Base-by-base conservation (phyloP, 2,113 vertebrate species). In the Glaucomys volans region DNA sequence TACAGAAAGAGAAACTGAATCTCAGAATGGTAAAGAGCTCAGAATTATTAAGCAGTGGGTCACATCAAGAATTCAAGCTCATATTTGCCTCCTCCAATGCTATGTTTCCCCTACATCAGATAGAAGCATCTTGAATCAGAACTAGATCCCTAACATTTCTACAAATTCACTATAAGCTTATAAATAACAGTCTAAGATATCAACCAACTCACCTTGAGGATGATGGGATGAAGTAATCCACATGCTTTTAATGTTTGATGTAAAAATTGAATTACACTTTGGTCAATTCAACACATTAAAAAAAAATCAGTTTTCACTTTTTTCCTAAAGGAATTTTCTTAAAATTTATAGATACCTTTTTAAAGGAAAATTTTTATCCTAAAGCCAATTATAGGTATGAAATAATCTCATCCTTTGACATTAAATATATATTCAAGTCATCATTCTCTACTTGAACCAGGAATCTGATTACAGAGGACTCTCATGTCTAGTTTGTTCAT, bases 101-200 rank as follows among this genome's bases (percentile, higher is more conserved):
- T 74, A 4, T 62, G 8, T 28, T 86, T 86, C 11, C 62, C 44
- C 50, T 79, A 89, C 16, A 72, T 81, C 66, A 93, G 13, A 18
- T 87, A 81, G 26, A 91, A 89, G 7, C 7, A 62, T 86, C 62
- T 89, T 40, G 86, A 86, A 83, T 85, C 30, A 81, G 66, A 89
- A 92, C 14, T 1, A 62, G 1, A 0, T 77, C 22, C 4, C 32
- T 72, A 47, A 67, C 20, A 74, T n/a, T 37, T 86, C n/a, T 94
- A 11, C 26, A 44, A 12, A 24, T 79, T 92, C 71, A 91, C 44
- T 50, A 5, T 52, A 80, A 89, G 28, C 1, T 74, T 89, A 44
- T 64, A 89, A 90, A 79, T 62, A 79, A 74, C 10, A 69, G 20
- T 79, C 7, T 26, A 94, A 72, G 32, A 79, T 6, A 94, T 30